Conservation (phyloP, 2,888 invertebrate species). For the Meta bourneti region DNA sequence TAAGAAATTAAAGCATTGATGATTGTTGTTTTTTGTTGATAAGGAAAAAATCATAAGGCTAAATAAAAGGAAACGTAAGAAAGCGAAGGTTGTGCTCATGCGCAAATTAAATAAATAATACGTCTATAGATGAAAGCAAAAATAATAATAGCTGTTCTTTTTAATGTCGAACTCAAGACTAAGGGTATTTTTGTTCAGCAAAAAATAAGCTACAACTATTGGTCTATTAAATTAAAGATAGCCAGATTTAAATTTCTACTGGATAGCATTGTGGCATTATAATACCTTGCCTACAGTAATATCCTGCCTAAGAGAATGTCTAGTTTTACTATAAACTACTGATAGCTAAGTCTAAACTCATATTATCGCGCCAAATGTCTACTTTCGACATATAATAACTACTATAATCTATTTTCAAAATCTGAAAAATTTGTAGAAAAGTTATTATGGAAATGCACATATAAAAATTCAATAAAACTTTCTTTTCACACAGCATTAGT, state of each 20-base stretch:
- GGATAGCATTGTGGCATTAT: slow-evolving; percentile 3
- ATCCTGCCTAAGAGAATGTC: slow-evolving; percentile 13
- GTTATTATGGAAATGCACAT: slow-evolving; percentile 30
- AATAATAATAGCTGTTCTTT: not conserved
- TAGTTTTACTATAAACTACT: slow-evolving; percentile 51
- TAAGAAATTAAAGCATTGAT: slow-evolving; percentile 74
- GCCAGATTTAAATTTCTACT: slow-evolving; percentile 18
- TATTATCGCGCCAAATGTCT: slow-evolving; percentile 62
- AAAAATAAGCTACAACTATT: slow-evolving; percentile 36
- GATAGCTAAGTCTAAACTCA: slow-evolving; percentile 36
- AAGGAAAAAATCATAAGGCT: slow-evolving; percentile 61
- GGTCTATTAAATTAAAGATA: slow-evolving; percentile 7
- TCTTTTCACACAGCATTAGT: not conserved
- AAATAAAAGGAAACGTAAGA: slow-evolving; percentile 39
- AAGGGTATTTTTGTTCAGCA: not conserved
- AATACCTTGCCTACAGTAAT: slow-evolving; percentile 41
- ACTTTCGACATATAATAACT: slow-evolving; percentile 40
- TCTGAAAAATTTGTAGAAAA: slow-evolving; percentile 58
- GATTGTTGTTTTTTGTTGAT: slow-evolving; percentile 37
- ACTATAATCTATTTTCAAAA: slow-evolving; percentile 50
- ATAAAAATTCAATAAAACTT: not conserved
- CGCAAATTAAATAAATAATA: slow-evolving; percentile 51
- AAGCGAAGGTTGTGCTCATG: slow-evolving; percentile 54
- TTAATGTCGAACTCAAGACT: not conserved
- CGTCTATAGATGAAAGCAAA: slow-evolving; percentile 39